These are phyloP conservation scores for Lycophotia porphyrea DNA, from an alignment of 2,888 invertebrate genomes.

Conservation along the genomic window DNA sequence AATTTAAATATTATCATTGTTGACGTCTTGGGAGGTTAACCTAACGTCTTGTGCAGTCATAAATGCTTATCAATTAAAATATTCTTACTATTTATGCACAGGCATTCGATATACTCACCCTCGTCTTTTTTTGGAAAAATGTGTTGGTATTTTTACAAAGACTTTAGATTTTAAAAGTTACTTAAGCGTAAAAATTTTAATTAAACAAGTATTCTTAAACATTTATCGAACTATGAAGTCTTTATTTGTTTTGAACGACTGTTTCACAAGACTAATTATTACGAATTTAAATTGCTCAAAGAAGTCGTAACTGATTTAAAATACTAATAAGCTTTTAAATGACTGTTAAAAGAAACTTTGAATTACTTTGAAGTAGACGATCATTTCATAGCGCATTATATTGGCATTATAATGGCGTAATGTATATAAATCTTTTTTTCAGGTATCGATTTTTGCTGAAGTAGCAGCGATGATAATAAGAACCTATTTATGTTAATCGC, in stretches of 20 bases:
- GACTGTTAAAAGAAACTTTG: conserved; percentile 5
- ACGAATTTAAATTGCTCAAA: conserved; percentile 33
- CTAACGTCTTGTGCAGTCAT: background rate
- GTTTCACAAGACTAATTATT: conserved; percentile 43
- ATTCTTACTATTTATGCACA: background rate
- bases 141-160: background rate
- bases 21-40: background rate
- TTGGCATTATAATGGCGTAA: background rate
- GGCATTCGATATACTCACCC: background rate
- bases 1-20: too few relatives aligned
- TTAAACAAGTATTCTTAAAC: conserved; percentile 33
- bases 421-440: background rate
- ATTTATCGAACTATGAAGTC: conserved; percentile 6
- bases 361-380: conserved; percentile 17
- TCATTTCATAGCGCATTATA: too few relatives aligned
- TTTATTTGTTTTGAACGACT: conserved; percentile 50
- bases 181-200: conserved; percentile 9
- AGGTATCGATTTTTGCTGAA: background rate
- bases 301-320: conserved; percentile 37
- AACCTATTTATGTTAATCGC: conserved; percentile 3
- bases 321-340: conserved; percentile 21
- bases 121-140: background rate
- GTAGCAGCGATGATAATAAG: background rate
- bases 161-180: background rate
- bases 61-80: background rate